A percentile compares a stretch with the other conserved stretches of the same genome.
Evolutionary conservation across 53 echinoderm and acorn worm genomes (phyloP).

Genomic region (Astropecten irregularis): DNA sequence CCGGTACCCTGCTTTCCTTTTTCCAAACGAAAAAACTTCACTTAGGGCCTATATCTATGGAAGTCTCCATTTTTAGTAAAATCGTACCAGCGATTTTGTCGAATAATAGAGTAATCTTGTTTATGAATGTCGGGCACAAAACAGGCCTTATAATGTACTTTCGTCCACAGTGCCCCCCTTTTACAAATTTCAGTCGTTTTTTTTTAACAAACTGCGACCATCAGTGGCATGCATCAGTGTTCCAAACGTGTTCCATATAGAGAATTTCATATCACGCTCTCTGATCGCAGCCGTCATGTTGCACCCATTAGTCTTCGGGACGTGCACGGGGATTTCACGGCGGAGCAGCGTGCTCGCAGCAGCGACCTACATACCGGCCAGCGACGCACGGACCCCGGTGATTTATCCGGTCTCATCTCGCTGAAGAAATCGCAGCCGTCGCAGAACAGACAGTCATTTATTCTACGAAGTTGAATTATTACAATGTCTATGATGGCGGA

Average conservation of each 20-base stretch:
- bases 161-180: neutral
- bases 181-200: neutral
- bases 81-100: neutral
- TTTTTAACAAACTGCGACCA: neutral
- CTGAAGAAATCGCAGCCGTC: neutral
- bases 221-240: neutral
- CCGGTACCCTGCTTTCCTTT: too few species aligned
- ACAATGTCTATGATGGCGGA: neutral
- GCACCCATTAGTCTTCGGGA: neutral
- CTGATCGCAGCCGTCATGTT: neutral
- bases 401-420: constrained; percentile 14
- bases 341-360: constrained; percentile 3
- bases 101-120: neutral
- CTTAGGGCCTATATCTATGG: too few species aligned
- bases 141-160: neutral
- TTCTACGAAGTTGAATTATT: neutral
- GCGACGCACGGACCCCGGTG: constrained; percentile 30
- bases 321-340: constrained; percentile 10
- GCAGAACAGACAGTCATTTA: neutral
- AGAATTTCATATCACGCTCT: neutral
- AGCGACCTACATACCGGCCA: neutral
- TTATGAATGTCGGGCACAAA: neutral
- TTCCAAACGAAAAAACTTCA: too few species aligned
- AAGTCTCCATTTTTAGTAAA: neutral
- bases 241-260: constrained; percentile 6